Evolutionary conservation across 2,113 vertebrate genomes (phyloP), one percentile per base, ranked within the genome.

Genomic region (Triplophysa rosa): DNA sequence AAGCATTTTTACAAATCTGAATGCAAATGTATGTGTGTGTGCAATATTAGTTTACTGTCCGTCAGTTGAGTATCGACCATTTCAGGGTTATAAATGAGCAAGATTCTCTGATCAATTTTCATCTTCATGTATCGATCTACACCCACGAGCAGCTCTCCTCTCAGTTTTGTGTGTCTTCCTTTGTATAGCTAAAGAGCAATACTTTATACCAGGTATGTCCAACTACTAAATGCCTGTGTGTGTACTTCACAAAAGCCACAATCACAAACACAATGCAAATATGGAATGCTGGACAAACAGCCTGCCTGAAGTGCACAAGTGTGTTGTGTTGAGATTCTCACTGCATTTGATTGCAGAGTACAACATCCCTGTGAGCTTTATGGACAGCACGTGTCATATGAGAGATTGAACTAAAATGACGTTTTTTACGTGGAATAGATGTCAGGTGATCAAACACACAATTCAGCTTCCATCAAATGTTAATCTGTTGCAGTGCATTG

Each of bases 121-220:
- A 78, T 68, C 45, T 68, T 68, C 23, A 78, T 47, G 24, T 61
- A 78, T 78, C 68, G 69, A 74, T 63, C 40, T 19, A 58, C 17
- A 37, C 24, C 54, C 47, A 42, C 37, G 21, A 90, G 88, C 90
- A 90, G 82, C 71, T 91, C 87, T 92, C 87, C 90, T 94, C 81
- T 85, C 78, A 81, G 40, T 21, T 80, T 26, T 83, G 37, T 84
- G n/a, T 82, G 17, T 85, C 62, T 83, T 17, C 77, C 52, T 93
- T 92, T 93, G 87, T 91, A 83, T 97, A 99, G 98, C 97, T 92
- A 98, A 96, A 95, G 98, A 99, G 92, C 96, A 99, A 91, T 99
- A 99, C 98, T 95, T 98, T 95, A 96, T 99, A 95, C 96, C 97
- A 99, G 98, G 98, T 99, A 98, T 93, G 95, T 95, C 92, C 89